Conservation (phyloP, 2,797 vertebrate species). For the Erithacus rubecula region DNA sequence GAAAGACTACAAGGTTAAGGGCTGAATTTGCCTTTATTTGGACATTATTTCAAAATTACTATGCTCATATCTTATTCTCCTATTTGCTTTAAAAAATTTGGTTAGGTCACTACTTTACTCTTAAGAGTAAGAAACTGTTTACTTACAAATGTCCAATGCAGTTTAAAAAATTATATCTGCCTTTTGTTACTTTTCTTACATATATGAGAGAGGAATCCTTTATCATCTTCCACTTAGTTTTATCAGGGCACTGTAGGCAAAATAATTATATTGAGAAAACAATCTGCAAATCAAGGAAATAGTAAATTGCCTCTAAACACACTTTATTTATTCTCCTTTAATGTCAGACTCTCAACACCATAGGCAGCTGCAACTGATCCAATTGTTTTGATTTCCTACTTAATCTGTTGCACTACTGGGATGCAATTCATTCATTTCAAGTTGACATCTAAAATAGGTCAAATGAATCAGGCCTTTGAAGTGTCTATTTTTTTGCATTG, state of each 20-base stretch:
- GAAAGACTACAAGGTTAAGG: background rate
- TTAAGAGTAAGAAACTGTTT: background rate
- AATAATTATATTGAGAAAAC: background rate
- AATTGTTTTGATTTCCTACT: background rate
- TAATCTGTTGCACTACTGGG: background rate
- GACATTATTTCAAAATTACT: background rate
- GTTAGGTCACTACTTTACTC: background rate
- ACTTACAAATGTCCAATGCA: background rate
- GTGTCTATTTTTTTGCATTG: background rate
- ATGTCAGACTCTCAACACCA: background rate
- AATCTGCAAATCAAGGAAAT: background rate
- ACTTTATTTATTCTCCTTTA: background rate
- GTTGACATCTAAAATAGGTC: background rate
- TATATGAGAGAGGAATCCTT: background rate
- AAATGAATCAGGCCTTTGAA: background rate
- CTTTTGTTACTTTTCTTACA: background rate
- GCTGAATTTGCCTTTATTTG: background rate
- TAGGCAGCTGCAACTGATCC: background rate
- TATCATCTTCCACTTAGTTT: background rate
- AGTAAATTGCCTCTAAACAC: background rate
- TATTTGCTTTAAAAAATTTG: background rate
- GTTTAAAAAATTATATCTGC: background rate
- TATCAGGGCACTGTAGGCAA: background rate
- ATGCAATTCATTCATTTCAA: slow-evolving; percentile 1
- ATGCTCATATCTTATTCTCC: background rate